Percentiles rank a stretch among this genome's conserved stretches.
Conservation (phyloP, 2,113 vertebrate genomes). For the Rhinolophus ferrumequinum region DNA sequence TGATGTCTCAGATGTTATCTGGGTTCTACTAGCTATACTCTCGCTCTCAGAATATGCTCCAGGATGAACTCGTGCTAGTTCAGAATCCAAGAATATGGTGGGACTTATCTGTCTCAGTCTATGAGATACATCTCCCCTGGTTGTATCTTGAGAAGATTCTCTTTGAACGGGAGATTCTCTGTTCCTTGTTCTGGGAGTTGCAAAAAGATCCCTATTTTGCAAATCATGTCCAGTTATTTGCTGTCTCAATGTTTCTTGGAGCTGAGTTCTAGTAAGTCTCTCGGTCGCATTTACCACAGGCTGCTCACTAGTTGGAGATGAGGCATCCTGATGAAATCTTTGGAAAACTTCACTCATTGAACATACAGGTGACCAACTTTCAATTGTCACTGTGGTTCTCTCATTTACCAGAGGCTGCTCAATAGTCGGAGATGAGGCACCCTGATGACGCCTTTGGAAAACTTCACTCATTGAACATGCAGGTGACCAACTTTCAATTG, state of each 20-base stretch:
- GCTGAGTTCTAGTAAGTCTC: constrained; percentile 91
- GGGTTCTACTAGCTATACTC: constrained; percentile 90
- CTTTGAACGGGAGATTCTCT: constrained; percentile 72
- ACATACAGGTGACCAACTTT: constrained; percentile 89
- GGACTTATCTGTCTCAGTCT: constrained; percentile 86
- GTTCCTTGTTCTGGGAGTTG: constrained; percentile 74
- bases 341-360: constrained; percentile 83
- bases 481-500: constrained; percentile 90
- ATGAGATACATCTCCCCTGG: constrained; percentile 54
- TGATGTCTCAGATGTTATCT: constrained; percentile 91
- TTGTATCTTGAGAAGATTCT: constrained; percentile 80
- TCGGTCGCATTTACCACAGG: constrained; percentile 82
- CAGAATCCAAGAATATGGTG: constrained; percentile 90
- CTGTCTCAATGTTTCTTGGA: constrained; percentile 89
- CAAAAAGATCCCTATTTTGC: constrained; percentile 60
- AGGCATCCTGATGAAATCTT: constrained; percentile 80
- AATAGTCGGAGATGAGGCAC: constrained; percentile 79
- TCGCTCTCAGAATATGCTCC: constrained; percentile 90
- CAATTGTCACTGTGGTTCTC: constrained; percentile 89
- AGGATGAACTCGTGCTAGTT: constrained; percentile 90
- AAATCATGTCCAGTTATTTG: constrained; percentile 80
- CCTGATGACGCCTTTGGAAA: constrained; percentile 82
- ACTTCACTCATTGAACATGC: constrained; percentile 84
- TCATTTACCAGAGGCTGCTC: constrained; percentile 79
- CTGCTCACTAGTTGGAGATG: constrained; percentile 81